Percentiles rank a stretch among this genome's conserved stretches.
These are phyloP conservation scores for Harpagifer antarcticus DNA, from an alignment of 2,797 vertebrate genomes.

Conservation along the genomic window DNA sequence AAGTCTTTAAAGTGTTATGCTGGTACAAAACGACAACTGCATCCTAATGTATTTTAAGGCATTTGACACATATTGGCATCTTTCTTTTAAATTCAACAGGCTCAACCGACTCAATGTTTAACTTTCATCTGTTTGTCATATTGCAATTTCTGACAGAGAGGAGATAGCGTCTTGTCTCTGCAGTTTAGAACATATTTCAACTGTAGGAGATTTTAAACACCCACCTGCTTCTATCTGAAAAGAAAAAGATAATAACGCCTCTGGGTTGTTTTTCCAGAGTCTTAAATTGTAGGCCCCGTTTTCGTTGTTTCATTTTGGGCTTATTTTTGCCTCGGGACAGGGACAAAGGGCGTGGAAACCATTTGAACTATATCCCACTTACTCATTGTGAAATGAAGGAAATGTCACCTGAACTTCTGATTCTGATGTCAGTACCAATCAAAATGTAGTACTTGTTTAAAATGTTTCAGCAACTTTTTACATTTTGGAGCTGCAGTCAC, in stretches of 20 bases:
- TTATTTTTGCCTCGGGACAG: neutral
- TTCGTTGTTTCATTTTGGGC: neutral
- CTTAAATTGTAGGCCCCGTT: no score
- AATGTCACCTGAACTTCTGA: neutral
- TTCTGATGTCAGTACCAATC: neutral
- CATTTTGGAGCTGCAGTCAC: neutral
- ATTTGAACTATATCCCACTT: neutral
- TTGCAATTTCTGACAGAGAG: neutral
- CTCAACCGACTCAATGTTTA: neutral
- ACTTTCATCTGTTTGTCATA: neutral
- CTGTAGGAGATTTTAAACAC: no score
- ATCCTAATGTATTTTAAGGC: neutral
- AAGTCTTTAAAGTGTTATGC: neutral
- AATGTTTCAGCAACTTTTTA: no score
- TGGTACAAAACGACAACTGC: neutral
- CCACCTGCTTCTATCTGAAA: no score
- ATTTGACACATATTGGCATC: no score
- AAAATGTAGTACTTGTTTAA: no score
- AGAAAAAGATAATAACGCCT: no score
- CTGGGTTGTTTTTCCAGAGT: neutral
- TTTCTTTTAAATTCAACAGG: neutral
- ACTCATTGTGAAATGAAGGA: neutral
- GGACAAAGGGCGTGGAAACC: constrained; percentile 1
- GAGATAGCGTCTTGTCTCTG: neutral
- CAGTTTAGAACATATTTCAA: neutral